Evolutionary conservation across 2,888 invertebrate species (phyloP).

Genomic region (Cantharis flavilabris): DNA sequence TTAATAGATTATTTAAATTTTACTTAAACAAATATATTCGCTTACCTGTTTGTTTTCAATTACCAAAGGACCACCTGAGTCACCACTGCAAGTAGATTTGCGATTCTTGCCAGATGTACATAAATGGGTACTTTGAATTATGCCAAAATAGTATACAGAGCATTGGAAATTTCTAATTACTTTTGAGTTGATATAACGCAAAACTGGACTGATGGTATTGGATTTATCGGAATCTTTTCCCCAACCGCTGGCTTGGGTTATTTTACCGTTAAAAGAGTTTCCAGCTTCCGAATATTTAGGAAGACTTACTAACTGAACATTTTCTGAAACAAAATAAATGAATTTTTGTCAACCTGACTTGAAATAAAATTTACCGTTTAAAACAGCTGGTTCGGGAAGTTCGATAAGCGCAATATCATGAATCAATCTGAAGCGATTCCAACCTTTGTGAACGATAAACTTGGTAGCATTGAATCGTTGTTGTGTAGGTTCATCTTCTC

Average conservation of each 20-base stretch:
- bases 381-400: slow-evolving; percentile 48
- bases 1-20: neutral
- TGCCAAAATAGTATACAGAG: neutral
- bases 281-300: slow-evolving; percentile 13
- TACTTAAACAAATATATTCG: neutral
- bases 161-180: slow-evolving; percentile 48
- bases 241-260: slow-evolving; percentile 57
- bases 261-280: slow-evolving; percentile 48
- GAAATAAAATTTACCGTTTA: slow-evolving; percentile 45
- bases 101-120: slow-evolving; percentile 56
- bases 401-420: slow-evolving; percentile 57
- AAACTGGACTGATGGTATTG: slow-evolving; percentile 49
- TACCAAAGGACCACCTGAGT: slow-evolving; percentile 45
- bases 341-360: neutral
- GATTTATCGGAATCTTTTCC: slow-evolving; percentile 49
- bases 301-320: neutral
- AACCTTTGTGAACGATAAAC: slow-evolving; percentile 30
- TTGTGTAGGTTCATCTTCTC: slow-evolving; percentile 44
- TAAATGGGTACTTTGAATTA: slow-evolving; percentile 53
- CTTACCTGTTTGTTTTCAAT: slow-evolving; percentile 1
- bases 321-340: neutral
- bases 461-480: slow-evolving; percentile 24
- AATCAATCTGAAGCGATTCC: slow-evolving; percentile 1
- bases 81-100: slow-evolving; percentile 59
- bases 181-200: slow-evolving; percentile 53